phyloP scores from a whole-genome alignment of 2,888 invertebrate genomes.

The Drosophila mimetica region DNA sequence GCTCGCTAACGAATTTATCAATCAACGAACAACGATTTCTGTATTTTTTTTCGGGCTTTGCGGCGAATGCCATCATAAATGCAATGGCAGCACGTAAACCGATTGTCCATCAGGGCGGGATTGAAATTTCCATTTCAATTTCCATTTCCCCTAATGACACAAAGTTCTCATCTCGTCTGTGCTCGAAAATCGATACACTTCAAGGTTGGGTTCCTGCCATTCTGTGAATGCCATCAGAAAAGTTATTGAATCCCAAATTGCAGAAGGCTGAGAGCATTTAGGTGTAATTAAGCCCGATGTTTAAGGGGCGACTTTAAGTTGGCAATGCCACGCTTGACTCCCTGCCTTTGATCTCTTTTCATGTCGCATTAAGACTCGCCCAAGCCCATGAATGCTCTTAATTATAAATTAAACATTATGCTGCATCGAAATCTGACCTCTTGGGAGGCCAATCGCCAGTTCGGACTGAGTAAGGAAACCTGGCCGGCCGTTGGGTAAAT shows the following conservation, averaged over 20 bases:
- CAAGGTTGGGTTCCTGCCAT: slow-evolving; percentile 12
- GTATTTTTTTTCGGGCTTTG: slow-evolving; percentile 2
- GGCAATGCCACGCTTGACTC: neutral
- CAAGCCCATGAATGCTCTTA: slow-evolving; percentile 24
- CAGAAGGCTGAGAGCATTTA: neutral
- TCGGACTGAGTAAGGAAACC: slow-evolving; percentile 1
- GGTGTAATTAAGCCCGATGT: slow-evolving; percentile 9
- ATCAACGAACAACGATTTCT: slow-evolving; percentile 43
- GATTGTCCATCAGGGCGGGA: slow-evolving; percentile 30
- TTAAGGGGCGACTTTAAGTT: neutral
- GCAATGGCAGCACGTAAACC: slow-evolving; percentile 40
- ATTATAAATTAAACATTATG: slow-evolving; percentile 54
- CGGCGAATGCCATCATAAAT: slow-evolving; percentile 20
- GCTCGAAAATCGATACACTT: slow-evolving; percentile 22
- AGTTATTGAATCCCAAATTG: slow-evolving; percentile 2
- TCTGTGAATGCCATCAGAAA: neutral
- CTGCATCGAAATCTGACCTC: slow-evolving; percentile 36
- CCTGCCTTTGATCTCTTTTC: slow-evolving; percentile 15
- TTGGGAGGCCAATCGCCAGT: slow-evolving; percentile 9
- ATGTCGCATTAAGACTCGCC: slow-evolving; percentile 5
- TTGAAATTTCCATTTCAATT: slow-evolving; percentile 22
- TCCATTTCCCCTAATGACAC: slow-evolving; percentile 35
- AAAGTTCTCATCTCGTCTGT: slow-evolving; percentile 4
- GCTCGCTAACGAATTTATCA: slow-evolving; percentile 74
- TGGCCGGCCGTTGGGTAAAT: slow-evolving; percentile 55